Evolutionary conservation across 2,113 vertebrate genomes (phyloP).

Genomic region (Perca flavescens): DNA sequence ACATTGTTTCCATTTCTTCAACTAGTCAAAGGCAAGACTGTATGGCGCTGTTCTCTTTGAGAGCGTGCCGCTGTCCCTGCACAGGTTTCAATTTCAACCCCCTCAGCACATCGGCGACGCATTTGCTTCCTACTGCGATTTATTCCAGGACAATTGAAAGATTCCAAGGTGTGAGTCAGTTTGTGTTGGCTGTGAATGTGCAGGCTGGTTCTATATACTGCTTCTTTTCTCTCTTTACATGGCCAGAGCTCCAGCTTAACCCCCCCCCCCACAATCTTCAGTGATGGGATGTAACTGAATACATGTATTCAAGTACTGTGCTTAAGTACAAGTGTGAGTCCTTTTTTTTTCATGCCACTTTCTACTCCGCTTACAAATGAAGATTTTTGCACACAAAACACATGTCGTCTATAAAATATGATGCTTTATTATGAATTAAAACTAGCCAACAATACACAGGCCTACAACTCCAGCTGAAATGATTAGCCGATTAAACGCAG

Average conservation of each 20-base stretch:
- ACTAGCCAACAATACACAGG: no score
- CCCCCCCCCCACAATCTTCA: background rate
- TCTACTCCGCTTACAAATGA: no score
- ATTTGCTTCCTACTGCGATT: conserved; percentile 78
- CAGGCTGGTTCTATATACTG: conserved; percentile 31
- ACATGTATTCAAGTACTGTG: no score
- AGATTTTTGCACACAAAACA: no score
- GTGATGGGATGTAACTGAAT: no score
- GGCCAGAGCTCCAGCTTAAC: conserved; percentile 27
- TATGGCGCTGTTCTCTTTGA: conserved; percentile 51
- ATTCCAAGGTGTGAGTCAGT: conserved; percentile 78
- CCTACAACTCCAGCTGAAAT: no score
- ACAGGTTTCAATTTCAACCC: conserved; percentile 78
- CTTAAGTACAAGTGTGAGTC: no score
- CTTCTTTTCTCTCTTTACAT: conserved; percentile 32
- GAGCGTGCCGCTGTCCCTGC: conserved; percentile 63
- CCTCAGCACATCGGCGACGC: conserved; percentile 75
- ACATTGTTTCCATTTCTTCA: conserved; percentile 66
- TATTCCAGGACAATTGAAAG: conserved; percentile 78
- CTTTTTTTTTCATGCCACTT: no score
- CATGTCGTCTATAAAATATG: no score
- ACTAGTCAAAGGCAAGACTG: conserved; percentile 54
- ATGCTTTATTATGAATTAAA: no score
- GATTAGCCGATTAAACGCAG: no score
- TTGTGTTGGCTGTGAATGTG: conserved; percentile 64